Conservation (phyloP, 2,888 invertebrate species). For the Scrobipalpa atriplicella region DNA sequence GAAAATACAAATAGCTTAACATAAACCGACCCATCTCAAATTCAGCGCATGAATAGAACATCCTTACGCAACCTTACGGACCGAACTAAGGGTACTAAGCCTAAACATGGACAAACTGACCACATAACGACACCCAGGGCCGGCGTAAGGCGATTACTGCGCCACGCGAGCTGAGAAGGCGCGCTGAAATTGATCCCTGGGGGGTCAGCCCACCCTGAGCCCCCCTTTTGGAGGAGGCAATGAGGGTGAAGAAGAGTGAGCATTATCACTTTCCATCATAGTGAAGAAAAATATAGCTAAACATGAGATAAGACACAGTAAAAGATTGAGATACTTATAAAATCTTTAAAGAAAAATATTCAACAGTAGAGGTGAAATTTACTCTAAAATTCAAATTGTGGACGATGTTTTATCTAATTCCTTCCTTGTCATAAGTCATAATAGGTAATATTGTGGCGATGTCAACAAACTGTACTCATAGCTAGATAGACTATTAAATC, state of each 20-base stretch:
- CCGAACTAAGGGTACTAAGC: constrained; percentile 35
- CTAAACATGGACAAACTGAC: constrained; percentile 44
- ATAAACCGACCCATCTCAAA: constrained; percentile 16
- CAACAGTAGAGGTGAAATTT: too few relatives aligned
- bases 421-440: too few relatives aligned
- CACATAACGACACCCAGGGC: constrained; percentile 57
- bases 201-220: constrained; percentile 35
- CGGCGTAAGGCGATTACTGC: constrained; percentile 64
- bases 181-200: constrained; percentile 59
- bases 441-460: too few relatives aligned
- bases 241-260: background rate
- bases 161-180: constrained; percentile 58
- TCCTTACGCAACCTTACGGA: constrained; percentile 14
- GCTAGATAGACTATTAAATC: too few relatives aligned
- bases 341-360: too few relatives aligned
- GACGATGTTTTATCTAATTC: too few relatives aligned
- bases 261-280: constrained; percentile 26
- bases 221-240: constrained; percentile 18
- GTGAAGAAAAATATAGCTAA: background rate
- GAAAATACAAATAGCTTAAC: constrained; percentile 10
- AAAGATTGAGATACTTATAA: too few relatives aligned
- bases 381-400: too few relatives aligned
- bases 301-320: too few relatives aligned
- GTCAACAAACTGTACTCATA: too few relatives aligned
- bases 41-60: constrained; percentile 18